Evolutionary conservation across 1,140 invertebrate species (phyloP).

Genomic region (Drosophila lacertosa): DNA sequence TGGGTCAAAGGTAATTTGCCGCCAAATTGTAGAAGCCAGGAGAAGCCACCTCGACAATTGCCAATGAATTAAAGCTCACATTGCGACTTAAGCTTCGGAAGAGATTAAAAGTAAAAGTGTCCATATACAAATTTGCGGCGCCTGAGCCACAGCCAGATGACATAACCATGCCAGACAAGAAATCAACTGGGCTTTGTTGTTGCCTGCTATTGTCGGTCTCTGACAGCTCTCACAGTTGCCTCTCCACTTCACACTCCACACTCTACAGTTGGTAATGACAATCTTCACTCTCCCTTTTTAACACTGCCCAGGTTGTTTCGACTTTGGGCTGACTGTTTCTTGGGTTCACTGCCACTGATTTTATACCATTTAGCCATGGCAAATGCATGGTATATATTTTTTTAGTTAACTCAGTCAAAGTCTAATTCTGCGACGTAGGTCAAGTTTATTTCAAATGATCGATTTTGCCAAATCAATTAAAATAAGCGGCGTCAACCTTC

Average conservation of each 20-base stretch:
- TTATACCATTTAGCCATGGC: background rate
- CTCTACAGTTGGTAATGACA: conserved; percentile 13
- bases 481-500: no score
- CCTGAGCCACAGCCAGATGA: conserved; percentile 39
- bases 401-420: no score
- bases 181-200: conserved; percentile 13
- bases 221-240: conserved; percentile 15
- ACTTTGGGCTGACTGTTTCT: background rate
- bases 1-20: conserved; percentile 3
- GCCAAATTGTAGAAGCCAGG: background rate
- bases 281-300: conserved; percentile 45
- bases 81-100: background rate
- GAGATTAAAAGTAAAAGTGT: conserved; percentile 43
- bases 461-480: no score
- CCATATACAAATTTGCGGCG: conserved; percentile 29
- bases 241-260: conserved; percentile 12
- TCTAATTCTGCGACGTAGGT: no score
- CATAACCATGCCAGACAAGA: conserved; percentile 45
- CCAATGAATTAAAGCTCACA: background rate
- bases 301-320: conserved; percentile 10
- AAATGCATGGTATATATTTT: no score
- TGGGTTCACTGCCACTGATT: background rate
- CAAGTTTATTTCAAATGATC: no score
- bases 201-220: conserved; percentile 40
- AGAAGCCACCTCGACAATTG: conserved; percentile 12